Base-by-base conservation (phyloP, 2,888 invertebrate genomes). In the Melanotus villosus region DNA sequence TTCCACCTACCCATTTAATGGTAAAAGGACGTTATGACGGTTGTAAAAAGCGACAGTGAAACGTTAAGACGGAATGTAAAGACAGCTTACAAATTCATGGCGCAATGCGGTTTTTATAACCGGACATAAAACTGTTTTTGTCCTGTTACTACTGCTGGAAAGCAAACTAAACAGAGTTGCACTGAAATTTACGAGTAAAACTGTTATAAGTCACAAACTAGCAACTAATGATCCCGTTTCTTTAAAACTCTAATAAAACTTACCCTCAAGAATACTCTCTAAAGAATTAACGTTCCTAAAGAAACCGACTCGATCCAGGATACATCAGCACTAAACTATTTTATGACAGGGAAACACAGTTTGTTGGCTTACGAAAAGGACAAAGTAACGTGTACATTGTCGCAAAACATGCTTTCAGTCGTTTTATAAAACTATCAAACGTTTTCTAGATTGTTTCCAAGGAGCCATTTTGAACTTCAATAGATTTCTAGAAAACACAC, bases 21-120 rank as follows among this genome's bases (percentile, higher is more conserved):
- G 52, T 19, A 52, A 32, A 52, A 52, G 52, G 32, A 52, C 52
- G 52, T 52, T 30, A 56, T 38, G 36, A 36, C 23, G 38, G 38
- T 14, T 56, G 21, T 56, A 56, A 56, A 56, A 38, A 56, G 36
- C 38, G 38, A 38, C 38, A 56, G 16, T 52, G 30, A 30, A 56
- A 56, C 38, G 56, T 38, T 56, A 56, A 56, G 38, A 52, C 19
- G n/a, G 19, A 38, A 56, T 56, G 38, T 23, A 56, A 56, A 56
- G 23, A 56, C 56, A 36, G 23, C 56, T 19, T 56, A 56, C 36
- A 52, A 56, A 56, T 56, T 56, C 56, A 56, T 56, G 56, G 56
- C 36, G 56, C 56, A 56, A 21, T 56, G 36, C 56, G 56, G 38
- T 38, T 56, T 56, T 56, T 56, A 56, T 56, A 56, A 56, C 56